A percentile compares a stretch with the other conserved stretches of the same genome.
Conservation (phyloP, 1,140 invertebrate genomes). For the Drosophila teissieri region DNA sequence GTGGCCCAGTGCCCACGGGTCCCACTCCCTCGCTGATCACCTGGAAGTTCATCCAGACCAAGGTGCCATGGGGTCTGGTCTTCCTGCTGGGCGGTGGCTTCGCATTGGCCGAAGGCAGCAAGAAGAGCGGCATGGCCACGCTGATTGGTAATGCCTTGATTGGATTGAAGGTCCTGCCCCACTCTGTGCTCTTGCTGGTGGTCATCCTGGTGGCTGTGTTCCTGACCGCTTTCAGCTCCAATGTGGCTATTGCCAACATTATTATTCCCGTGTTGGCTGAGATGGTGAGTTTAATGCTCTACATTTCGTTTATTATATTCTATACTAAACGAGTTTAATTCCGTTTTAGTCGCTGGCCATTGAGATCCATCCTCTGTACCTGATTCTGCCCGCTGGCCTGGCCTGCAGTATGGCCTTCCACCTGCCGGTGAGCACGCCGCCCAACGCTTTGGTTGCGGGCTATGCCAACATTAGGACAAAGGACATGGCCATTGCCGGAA, state of each 20-base stretch:
- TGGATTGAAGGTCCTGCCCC: slow-evolving; percentile 86
- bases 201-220: slow-evolving; percentile 86
- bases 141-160: slow-evolving; percentile 89
- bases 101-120: slow-evolving; percentile 93
- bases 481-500: slow-evolving; percentile 91
- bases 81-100: slow-evolving; percentile 93
- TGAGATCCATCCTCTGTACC: slow-evolving; percentile 92
- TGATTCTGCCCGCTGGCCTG: slow-evolving; percentile 93
- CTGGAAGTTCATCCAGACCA: slow-evolving; percentile 92
- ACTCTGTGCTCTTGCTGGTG: slow-evolving; percentile 86
- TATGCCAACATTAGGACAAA: slow-evolving; percentile 91
- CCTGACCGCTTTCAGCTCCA: slow-evolving; percentile 93
- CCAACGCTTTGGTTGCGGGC: slow-evolving; percentile 97
- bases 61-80: slow-evolving; percentile 92
- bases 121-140: slow-evolving; percentile 90
- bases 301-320: no score
- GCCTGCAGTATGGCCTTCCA: slow-evolving; percentile 91
- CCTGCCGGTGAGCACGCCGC: slow-evolving; percentile 91
- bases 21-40: slow-evolving; percentile 89
- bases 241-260: slow-evolving; percentile 93
- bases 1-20: slow-evolving; percentile 85
- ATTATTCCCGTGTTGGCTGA: slow-evolving; percentile 92
- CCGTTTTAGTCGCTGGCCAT: slow-evolving; percentile 86
- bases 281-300: slow-evolving; percentile 85
- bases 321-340: background rate